phyloP scores from a whole-genome alignment of 53 echinoderm and acorn worm genomes.

The Paelopatides confundens region DNA sequence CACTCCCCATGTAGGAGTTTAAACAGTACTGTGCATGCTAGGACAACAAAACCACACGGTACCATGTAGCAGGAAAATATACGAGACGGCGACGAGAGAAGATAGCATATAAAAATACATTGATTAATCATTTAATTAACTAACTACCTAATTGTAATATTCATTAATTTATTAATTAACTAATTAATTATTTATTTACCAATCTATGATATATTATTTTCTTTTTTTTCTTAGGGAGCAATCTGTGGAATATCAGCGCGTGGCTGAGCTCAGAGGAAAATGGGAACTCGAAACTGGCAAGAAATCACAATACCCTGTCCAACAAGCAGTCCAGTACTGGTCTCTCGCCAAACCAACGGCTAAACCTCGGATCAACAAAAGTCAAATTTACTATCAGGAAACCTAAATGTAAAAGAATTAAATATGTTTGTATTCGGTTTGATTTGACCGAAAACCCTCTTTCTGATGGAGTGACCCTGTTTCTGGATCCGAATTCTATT shows the following conservation, averaged over 20 bases:
- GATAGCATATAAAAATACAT: too few relatives aligned
- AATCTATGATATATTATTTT: too few relatives aligned
- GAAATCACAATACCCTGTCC: neutral
- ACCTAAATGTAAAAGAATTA: neutral
- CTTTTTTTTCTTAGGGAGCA: neutral
- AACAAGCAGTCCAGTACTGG: neutral
- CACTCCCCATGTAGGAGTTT: too few relatives aligned
- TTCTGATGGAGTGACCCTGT: neutral
- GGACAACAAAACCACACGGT: too few relatives aligned
- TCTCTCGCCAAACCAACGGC: neutral
- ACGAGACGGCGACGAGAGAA: too few relatives aligned
- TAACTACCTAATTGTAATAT: too few relatives aligned
- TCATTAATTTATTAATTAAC: too few relatives aligned
- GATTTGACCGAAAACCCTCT: neutral
- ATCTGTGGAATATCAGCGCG: neutral
- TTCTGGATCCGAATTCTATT: neutral
- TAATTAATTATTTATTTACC: too few relatives aligned
- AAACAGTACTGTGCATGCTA: too few relatives aligned
- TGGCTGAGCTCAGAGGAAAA: neutral
- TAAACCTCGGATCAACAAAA: neutral
- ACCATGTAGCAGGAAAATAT: too few relatives aligned
- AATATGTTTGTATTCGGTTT: constrained; percentile 6
- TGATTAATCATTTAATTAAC: too few relatives aligned
- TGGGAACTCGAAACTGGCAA: neutral
- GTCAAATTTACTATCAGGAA: constrained; percentile 25